Percentiles rank a stretch among this genome's conserved stretches.
Conservation (phyloP, 2,797 vertebrate genomes). For the Thripadectes ignobilis region DNA sequence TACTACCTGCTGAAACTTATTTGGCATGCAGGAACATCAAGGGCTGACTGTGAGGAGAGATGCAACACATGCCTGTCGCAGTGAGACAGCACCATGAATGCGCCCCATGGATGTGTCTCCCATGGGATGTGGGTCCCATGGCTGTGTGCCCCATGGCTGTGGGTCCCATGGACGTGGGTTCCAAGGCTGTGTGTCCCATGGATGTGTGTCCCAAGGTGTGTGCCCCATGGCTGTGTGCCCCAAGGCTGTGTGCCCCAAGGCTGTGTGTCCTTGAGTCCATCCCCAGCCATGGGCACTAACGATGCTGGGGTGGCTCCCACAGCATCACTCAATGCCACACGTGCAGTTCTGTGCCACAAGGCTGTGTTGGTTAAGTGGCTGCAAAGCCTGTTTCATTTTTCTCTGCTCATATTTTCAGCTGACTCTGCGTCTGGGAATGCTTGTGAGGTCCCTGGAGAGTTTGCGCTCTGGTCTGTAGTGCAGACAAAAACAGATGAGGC, state of each 20-base stretch:
- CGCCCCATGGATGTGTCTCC: neutral
- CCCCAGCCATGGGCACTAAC: neutral
- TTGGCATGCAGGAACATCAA: neutral
- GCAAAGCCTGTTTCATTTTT: neutral
- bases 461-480: neutral
- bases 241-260: no score
- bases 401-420: neutral
- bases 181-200: no score
- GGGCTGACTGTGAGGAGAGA: neutral
- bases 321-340: neutral
- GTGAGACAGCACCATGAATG: neutral
- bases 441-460: neutral
- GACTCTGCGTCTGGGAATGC: neutral
- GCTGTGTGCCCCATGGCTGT: no score
- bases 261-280: no score
- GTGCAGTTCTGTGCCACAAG: neutral
- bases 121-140: neutral
- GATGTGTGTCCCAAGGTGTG: no score
- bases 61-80: rapidly evolving
- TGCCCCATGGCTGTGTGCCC: no score
- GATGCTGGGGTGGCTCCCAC: neutral
- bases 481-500: neutral
- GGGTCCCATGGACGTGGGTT: no score
- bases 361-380: neutral
- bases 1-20: neutral